Evolutionary conservation across 1,140 invertebrate species (phyloP).

Genomic region (Eriocheir sinensis): DNA sequence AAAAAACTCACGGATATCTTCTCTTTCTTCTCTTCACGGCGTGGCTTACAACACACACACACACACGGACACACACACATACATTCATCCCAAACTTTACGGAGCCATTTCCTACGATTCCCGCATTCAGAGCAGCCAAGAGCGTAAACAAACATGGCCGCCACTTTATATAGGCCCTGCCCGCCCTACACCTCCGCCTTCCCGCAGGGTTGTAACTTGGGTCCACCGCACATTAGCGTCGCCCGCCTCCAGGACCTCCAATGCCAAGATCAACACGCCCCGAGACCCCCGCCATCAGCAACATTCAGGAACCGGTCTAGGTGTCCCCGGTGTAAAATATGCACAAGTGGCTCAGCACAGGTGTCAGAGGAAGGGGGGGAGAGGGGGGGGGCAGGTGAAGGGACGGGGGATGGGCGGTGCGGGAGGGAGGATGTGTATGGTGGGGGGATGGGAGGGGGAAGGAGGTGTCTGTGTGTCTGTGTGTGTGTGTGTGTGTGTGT

Average conservation of each 20-base stretch:
- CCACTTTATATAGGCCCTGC: neutral
- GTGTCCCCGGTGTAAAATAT: conserved; percentile 13
- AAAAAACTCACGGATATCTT: neutral
- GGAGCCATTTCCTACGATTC: conserved; percentile 14
- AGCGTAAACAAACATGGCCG: conserved; percentile 23
- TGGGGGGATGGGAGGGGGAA: neutral
- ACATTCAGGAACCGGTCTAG: conserved; percentile 22
- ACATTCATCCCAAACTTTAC: conserved; percentile 24
- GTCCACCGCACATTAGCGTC: neutral
- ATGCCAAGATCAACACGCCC: neutral
- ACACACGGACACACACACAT: too few species aligned
- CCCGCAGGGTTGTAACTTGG: conserved; percentile 19
- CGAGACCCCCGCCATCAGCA: conserved; percentile 19
- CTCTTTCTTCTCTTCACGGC: too few species aligned
- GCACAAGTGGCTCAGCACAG: conserved; percentile 19
- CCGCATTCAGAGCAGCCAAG: neutral
- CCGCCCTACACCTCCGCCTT: neutral
- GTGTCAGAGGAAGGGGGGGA: neutral
- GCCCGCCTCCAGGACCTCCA: conserved; percentile 9
- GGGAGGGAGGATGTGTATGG: neutral
- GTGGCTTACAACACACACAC: too few species aligned
- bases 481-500: conserved; percentile 2
- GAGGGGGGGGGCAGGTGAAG: neutral
- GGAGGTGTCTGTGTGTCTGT: neutral
- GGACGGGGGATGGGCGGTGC: neutral